Evolutionary conservation across 1,140 invertebrate species (phyloP), one percentile per base, ranked within the genome.

Genomic region (Zaprionus capensis): DNA sequence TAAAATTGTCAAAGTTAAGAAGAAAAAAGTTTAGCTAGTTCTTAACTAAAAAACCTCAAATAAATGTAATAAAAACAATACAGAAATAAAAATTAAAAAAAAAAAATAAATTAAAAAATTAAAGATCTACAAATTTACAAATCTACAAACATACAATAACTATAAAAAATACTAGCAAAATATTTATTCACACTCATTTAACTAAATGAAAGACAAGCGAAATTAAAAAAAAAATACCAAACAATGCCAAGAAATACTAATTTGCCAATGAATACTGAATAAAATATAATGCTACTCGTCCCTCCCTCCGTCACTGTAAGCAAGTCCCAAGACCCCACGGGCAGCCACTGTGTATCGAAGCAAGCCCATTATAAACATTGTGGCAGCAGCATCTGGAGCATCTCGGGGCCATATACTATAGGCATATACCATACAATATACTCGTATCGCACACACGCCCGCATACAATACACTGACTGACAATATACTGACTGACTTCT

Each of bases 301-400:
- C 7, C 41, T 17, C 7, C n/a, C n/a, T 9, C 41, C 6, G 6
- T 6, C n/a, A 3, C n/a, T 17, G 7, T 17, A 44, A n/a, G n/a
- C 6, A 24, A 51, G 46, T 51, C 20, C 46, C 20, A 20, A 51
- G 20, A 24, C 4, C 4, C 46, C 20, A 12, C 46, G 17, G 46
- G 17, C n/a, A 5, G 7, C 17, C 24, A 17, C n/a, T 58, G 53
- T 11, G 72, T 17, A 75, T 64, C 31, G 28, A 12, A 49, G 44
- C n/a, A 63, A 55, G 26, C 38, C 62, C 20, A 56, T 46, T 31
- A 70, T 38, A 64, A 75, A 71, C 58, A 73, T 66, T 58, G 70
- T 28, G 57, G 38, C 12, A 51, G 49, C 61, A 72, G 56, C 58
- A 44, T 53, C 49, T 22, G 26, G 12, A 63, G 70, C 66, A 70